A percentile compares a stretch with the other conserved stretches of the same genome.
phyloP scores from a whole-genome alignment of 92 coral and sea anemone species.

The Parazoanthus atlanticus region DNA sequence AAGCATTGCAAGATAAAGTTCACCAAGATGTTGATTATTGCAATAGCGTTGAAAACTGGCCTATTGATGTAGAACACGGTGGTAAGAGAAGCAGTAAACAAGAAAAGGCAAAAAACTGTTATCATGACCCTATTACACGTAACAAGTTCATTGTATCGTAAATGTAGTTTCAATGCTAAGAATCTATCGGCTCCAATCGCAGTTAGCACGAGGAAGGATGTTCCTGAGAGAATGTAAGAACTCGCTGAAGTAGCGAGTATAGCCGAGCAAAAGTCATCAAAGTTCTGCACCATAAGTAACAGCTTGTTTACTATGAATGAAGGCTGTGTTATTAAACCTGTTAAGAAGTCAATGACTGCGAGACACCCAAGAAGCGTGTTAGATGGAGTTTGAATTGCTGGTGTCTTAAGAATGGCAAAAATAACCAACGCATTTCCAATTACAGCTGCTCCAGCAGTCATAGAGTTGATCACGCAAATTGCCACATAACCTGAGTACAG shows the following conservation, averaged over 20 bases:
- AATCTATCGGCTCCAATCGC: slow-evolving; percentile 16
- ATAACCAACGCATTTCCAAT: slow-evolving; percentile 11
- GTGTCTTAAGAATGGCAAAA: slow-evolving; percentile 16
- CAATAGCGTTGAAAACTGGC: slow-evolving; percentile 25
- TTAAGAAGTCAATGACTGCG: slow-evolving; percentile 33
- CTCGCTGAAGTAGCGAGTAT: slow-evolving; percentile 32
- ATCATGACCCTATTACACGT: not conserved
- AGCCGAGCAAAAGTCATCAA: slow-evolving; percentile 14
- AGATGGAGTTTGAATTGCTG: slow-evolving; percentile 22
- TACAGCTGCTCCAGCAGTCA: not conserved
- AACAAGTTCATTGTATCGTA: slow-evolving; percentile 32
- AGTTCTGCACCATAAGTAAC: slow-evolving; percentile 12
- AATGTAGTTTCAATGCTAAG: slow-evolving; percentile 21
- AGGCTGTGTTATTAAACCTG: slow-evolving; percentile 29
- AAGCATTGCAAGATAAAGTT: slow-evolving; percentile 14
- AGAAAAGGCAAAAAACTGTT: not conserved
- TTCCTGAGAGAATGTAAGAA: slow-evolving; percentile 37
- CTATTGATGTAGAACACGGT: slow-evolving; percentile 23
- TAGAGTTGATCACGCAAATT: slow-evolving; percentile 10
- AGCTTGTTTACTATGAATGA: slow-evolving; percentile 28
- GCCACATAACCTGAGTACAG: slow-evolving; percentile 7
- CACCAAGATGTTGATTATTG: slow-evolving; percentile 22
- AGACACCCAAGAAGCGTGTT: slow-evolving; percentile 20
- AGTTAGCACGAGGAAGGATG: slow-evolving; percentile 28
- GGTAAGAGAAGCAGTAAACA: slow-evolving; percentile 20